Percentiles rank a stretch among this genome's conserved stretches.
Conservation (phyloP, 2,888 invertebrate genomes). For the Xestobium rufovillosum region DNA sequence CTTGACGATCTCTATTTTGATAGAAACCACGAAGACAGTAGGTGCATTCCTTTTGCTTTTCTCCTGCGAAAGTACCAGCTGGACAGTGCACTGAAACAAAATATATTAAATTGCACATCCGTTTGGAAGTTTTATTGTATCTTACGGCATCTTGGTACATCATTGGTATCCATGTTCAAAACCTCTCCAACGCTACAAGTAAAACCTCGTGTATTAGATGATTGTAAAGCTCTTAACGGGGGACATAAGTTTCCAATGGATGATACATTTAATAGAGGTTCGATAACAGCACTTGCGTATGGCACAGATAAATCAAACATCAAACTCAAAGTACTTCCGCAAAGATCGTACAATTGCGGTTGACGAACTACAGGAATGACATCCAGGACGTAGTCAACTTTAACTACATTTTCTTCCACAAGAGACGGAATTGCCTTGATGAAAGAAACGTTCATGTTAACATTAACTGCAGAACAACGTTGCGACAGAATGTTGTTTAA, state of each 20-base stretch:
- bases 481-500: constrained; percentile 79
- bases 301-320: constrained; percentile 93
- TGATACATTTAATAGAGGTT: constrained; percentile 80
- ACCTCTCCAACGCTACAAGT: constrained; percentile 92
- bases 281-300: constrained; percentile 82
- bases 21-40: constrained; percentile 89
- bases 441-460: constrained; percentile 90
- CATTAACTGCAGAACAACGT: constrained; percentile 89
- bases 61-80: constrained; percentile 87
- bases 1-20: constrained; percentile 87
- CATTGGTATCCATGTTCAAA: constrained; percentile 84
- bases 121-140: constrained; percentile 31
- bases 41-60: constrained; percentile 84
- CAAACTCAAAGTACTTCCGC: constrained; percentile 85
- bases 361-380: constrained; percentile 83
- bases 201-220: constrained; percentile 80
- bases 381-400: constrained; percentile 82
- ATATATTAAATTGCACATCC: too few species aligned
- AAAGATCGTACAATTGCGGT: constrained; percentile 88
- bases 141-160: constrained; percentile 87
- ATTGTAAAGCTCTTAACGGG: constrained; percentile 77
- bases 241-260: constrained; percentile 91
- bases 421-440: constrained; percentile 73
- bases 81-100: constrained; percentile 89
- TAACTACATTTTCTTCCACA: constrained; percentile 79